Evolutionary conservation across 2,113 vertebrate species (phyloP), one percentile per base, ranked within the genome.

Genomic region (Pipa parva): DNA sequence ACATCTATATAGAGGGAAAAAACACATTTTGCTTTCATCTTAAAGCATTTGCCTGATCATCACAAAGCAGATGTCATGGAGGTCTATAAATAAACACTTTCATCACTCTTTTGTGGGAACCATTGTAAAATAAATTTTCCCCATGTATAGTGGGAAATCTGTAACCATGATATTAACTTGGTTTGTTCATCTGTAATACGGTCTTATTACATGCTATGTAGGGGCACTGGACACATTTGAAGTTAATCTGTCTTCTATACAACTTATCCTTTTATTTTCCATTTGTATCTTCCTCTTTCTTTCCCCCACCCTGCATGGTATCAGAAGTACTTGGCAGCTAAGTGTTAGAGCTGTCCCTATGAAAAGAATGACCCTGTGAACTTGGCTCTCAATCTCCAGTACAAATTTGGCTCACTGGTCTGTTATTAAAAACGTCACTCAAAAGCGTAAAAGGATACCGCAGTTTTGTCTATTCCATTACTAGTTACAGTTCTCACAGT

Each of bases 141-240:
- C 29, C 64, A 59, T 45, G 73, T 26, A 79, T 84, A 87, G 87
- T 78, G 79, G 82, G 63, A n/a, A 75, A 49, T 79, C 17, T 73
- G 72, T 83, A 80, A 84, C 85, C 80, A 67, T 28, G 76, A 88
- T 84, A 90, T 88, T 85, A 89, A 87, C 72, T 77, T 76, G 63
- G 82, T 63, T 81, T 80, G 82, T 81, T 87, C 80, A 77, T 63
- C 79, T 85, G 83, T 89, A 86, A 92, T n/a, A n/a, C n/a, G n/a
- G n/a, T n/a, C n/a, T n/a, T n/a, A n/a, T n/a, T n/a, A n/a, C n/a
- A n/a, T n/a, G n/a, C n/a, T n/a, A n/a, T n/a, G n/a, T n/a, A n/a
- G n/a, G n/a, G n/a, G n/a, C n/a, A n/a, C n/a, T n/a, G n/a, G n/a
- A n/a, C n/a, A n/a, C n/a, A n/a, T n/a, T n/a, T n/a, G n/a, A n/a